Evolutionary conservation across 2,888 invertebrate genomes (phyloP).

Genomic region (Synanthedon formicaeformis): DNA sequence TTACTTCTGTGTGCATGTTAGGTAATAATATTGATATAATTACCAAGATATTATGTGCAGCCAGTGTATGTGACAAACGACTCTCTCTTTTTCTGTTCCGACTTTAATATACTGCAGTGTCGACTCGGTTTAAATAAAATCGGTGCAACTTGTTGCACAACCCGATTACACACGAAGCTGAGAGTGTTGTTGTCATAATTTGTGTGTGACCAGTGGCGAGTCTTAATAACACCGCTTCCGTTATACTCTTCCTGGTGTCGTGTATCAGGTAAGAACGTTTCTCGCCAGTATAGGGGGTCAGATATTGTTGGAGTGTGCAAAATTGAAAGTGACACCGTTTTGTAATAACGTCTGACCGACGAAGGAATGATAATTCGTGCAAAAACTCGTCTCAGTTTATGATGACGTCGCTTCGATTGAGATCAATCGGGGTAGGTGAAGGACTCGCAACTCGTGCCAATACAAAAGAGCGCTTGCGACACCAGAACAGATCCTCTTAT

Average conservation of each 20-base stretch:
- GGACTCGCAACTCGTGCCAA: not conserved
- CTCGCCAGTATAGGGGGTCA: no score
- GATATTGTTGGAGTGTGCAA: not conserved
- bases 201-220: no score
- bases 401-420: slow-evolving; percentile 1
- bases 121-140: slow-evolving; percentile 1
- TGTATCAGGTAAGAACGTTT: no score
- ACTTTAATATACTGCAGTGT: not conserved
- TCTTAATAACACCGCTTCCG: no score
- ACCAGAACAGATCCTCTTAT: no score
- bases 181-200: no score
- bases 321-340: slow-evolving; percentile 7
- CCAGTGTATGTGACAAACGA: not conserved
- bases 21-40: no score
- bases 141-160: not conserved
- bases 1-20: no score
- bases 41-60: not conserved
- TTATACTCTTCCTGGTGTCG: no score
- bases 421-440: slow-evolving; percentile 1
- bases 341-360: slow-evolving; percentile 4
- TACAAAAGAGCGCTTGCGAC: not conserved
- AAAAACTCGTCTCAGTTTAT: slow-evolving; percentile 8
- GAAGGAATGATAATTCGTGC: slow-evolving; percentile 4
- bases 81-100: not conserved
- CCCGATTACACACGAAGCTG: not conserved